Evolutionary conservation across 1,140 invertebrate species (phyloP), one percentile per base, ranked within the genome.

Genomic region (Ceratina australensis): DNA sequence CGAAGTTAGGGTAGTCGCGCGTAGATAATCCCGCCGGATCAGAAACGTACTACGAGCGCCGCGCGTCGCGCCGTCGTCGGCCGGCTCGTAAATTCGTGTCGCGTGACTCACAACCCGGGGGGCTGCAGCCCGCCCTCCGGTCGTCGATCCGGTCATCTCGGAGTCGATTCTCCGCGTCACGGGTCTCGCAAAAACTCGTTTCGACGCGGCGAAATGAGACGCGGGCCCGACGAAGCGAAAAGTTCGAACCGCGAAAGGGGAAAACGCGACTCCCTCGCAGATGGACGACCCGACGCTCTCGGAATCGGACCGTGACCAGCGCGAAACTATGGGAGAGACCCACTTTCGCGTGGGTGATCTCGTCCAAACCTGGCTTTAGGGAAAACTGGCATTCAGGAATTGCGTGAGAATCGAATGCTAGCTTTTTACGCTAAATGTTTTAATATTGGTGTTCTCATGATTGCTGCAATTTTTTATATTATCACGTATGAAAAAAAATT

Each of bases 11-110:
- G 28, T 54, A 52, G 78, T 65, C 15, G 57, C 72, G 68, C 50
- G 68, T 60, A 79, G 83, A 85, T 85, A 85, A 85, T 85, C 82
- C 84, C 52, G 64, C 50, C 10, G 83, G 79, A 84, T 85, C 83
- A 79, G 75, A 75, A 15, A n/a, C 33, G 33, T 42, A 42, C 5
- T 42, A 42, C 33, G 33, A 42, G 5, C 33, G 10, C 33, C 10
- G 33, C 10, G 33, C 33, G 33, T 42, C 33, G 24, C 78, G 50
- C 28, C 71, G 71, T 64, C 74, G 66, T 66, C 64, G 47, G 69
- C 50, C 64, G 73, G 72, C 82, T 81, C 83, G 83, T 85, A 85
- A 85, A 85, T 85, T 85, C 82, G 65, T 71, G 68, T 57, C 79
- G 82, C 79, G 82, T 85, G 83, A 85, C 82, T 85, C 83, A 85